phyloP scores from a whole-genome alignment of 2,113 vertebrate species.

The Connochaetes taurinus region DNA sequence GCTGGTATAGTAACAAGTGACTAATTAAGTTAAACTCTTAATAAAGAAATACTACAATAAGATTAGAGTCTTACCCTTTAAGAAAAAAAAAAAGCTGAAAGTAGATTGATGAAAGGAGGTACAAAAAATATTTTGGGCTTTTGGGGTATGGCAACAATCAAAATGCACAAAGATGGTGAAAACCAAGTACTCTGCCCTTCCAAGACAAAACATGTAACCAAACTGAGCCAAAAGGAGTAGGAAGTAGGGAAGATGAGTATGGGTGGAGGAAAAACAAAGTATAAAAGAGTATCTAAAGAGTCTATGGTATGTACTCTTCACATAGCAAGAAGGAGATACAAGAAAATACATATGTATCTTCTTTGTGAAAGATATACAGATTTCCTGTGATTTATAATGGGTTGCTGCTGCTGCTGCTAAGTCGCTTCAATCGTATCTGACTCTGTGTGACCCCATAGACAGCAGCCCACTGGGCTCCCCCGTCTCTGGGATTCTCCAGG shows the following conservation, averaged over 20 bases:
- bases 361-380: not conserved
- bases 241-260: not conserved
- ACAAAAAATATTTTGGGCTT: not conserved
- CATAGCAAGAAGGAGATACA: not conserved
- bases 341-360: not conserved
- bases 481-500: too few relatives aligned
- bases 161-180: not conserved
- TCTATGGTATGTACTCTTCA: not conserved
- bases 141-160: not conserved
- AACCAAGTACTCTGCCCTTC: not conserved
- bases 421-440: fast-evolving
- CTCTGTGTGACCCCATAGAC: too few relatives aligned
- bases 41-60: not conserved
- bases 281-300: not conserved
- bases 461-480: too few relatives aligned
- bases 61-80: not conserved
- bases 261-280: too few relatives aligned
- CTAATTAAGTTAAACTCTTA: not conserved
- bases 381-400: not conserved
- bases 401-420: too few relatives aligned
- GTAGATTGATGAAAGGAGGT: not conserved
- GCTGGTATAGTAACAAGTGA: not conserved
- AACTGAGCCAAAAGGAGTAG: not conserved
- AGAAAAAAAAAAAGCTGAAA: not conserved
- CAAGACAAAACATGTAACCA: not conserved